A percentile compares a stretch with the other conserved stretches of the same genome.
Conservation (phyloP, 2,113 vertebrate genomes). For the Charadrius vociferus region DNA sequence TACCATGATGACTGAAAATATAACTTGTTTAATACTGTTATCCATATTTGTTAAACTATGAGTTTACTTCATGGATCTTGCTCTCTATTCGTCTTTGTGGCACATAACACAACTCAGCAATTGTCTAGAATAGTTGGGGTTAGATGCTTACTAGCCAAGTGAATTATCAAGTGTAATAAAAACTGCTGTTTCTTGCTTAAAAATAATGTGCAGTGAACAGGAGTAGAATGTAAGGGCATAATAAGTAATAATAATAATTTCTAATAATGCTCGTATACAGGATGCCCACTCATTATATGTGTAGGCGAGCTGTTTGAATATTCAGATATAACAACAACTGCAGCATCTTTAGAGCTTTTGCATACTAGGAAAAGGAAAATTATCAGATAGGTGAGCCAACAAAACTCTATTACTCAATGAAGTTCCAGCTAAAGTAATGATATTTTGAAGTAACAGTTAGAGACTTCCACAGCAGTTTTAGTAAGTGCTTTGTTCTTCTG, state of each 20-base stretch:
- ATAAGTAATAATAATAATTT: not conserved
- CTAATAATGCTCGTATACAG: not conserved
- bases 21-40: not conserved
- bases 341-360: not conserved
- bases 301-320: not conserved
- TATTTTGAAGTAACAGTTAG: not conserved
- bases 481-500: not conserved
- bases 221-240: not conserved
- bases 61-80: not conserved
- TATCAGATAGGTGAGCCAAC: not conserved
- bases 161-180: not conserved
- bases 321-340: not conserved
- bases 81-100: not conserved
- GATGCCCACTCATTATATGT: accelerated
- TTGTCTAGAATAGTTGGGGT: not conserved
- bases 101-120: not conserved
- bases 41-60: not conserved
- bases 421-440: not conserved
- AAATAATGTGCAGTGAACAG: not conserved
- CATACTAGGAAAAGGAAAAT: not conserved
- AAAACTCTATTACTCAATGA: not conserved
- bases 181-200: not conserved
- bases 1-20: not conserved
- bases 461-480: not conserved
- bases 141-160: not conserved